These are phyloP conservation scores for Chlorodrepanis virens DNA, from an alignment of 2,113 vertebrate genomes.

Conservation along the genomic window DNA sequence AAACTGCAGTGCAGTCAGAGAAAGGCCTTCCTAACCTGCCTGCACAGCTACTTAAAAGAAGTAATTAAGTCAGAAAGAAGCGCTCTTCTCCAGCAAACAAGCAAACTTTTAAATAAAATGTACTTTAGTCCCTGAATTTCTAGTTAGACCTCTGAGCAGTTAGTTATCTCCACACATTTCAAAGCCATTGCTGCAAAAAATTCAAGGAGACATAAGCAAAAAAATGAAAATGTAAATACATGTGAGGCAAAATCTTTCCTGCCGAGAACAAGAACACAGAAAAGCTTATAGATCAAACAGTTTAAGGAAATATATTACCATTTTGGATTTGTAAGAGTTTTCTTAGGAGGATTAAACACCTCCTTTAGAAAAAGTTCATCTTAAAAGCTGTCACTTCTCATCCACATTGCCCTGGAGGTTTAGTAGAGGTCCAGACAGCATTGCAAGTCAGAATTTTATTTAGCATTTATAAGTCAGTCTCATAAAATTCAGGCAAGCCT, in stretches of 20 bases:
- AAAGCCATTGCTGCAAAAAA: not conserved
- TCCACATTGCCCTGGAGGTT: not conserved
- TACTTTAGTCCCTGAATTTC: not conserved
- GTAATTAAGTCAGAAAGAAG: not conserved
- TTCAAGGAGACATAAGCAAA: not conserved
- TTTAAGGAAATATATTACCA: not conserved
- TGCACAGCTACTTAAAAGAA: not conserved
- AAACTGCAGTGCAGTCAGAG: not conserved
- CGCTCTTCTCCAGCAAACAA: not conserved
- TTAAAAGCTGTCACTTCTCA: not conserved
- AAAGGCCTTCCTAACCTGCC: not conserved
- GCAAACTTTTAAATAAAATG: not conserved
- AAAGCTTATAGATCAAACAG: not conserved
- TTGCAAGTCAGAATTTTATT: not conserved
- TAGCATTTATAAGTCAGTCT: not conserved
- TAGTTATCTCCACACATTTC: conserved; percentile 1
- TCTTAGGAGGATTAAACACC: not conserved
- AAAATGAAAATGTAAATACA: not conserved
- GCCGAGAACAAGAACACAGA: not conserved
- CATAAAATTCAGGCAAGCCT: not conserved
- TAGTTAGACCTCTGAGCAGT: not conserved
- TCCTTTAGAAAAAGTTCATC: not conserved
- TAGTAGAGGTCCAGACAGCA: not conserved
- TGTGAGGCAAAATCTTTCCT: not conserved
- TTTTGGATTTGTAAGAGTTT: not conserved